These are phyloP conservation scores for Brachypodius melanocephalos DNA, from an alignment of 2,113 vertebrate genomes.

Conservation along the genomic window DNA sequence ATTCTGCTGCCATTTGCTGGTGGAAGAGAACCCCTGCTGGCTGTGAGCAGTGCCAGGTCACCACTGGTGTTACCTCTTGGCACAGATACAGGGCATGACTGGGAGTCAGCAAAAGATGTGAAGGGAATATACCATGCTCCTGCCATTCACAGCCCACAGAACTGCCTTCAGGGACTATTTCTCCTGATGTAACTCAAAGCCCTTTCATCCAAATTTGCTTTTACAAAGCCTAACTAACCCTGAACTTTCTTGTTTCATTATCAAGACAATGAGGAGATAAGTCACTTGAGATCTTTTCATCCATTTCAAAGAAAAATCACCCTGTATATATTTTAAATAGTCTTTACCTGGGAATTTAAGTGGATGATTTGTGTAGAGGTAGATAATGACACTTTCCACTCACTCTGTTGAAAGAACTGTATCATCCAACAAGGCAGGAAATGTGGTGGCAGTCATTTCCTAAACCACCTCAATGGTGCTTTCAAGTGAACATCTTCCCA, in stretches of 20 bases:
- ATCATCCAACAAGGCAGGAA: not conserved
- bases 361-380: not conserved
- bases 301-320: not conserved
- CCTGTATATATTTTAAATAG: not conserved
- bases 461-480: not conserved
- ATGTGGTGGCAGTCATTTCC: not conserved
- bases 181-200: not conserved
- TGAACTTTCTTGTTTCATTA: not conserved
- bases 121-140: not conserved
- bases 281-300: not conserved
- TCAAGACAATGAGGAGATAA: not conserved
- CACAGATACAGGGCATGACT: not conserved
- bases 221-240: not conserved
- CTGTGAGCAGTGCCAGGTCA: not conserved
- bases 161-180: not conserved
- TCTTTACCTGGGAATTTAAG: not conserved
- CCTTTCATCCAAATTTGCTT: not conserved
- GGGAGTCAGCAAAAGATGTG: not conserved
- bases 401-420: not conserved
- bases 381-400: not conserved
- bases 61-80: accelerated
- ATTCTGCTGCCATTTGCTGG: not conserved
- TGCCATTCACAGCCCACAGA: not conserved
- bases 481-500: not conserved
- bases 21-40: not conserved